These are phyloP conservation scores for Coreius guichenoti DNA, from an alignment of 2,797 vertebrate genomes.

Conservation along the genomic window DNA sequence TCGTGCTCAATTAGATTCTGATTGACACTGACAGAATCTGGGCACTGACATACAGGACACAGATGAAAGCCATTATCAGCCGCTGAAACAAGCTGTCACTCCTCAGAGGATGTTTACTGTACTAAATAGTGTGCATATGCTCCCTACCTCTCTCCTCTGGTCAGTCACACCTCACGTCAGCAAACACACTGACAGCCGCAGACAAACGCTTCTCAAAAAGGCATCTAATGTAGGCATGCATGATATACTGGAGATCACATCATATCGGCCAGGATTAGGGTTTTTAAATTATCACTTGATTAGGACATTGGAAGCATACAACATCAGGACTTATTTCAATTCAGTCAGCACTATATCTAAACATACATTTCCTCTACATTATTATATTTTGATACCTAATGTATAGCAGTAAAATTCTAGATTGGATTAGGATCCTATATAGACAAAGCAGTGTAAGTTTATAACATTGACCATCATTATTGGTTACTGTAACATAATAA, in stretches of 20 bases:
- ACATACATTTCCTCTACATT: not conserved
- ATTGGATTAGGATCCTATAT: not conserved
- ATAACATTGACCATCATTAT: not conserved
- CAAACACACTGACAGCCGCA: conserved; percentile 28
- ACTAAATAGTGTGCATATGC: conserved; percentile 57
- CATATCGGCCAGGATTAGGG: not conserved
- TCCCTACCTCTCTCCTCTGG: conserved; percentile 34
- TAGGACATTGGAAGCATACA: not conserved
- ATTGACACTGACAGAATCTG: conserved; percentile 92
- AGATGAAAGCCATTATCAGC: conserved; percentile 86
- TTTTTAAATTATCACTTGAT: not conserved
- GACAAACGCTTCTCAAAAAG: conserved; percentile 20
- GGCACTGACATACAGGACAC: conserved; percentile 88
- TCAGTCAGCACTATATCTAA: not conserved
- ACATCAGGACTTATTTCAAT: not conserved
- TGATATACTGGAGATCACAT: not conserved
- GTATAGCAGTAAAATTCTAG: not conserved
- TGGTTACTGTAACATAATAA: not conserved
- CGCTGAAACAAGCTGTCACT: conserved; percentile 91
- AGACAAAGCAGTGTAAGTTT: not conserved
- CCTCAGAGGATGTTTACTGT: conserved; percentile 82
- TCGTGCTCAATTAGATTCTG: conserved; percentile 87
- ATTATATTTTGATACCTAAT: not conserved
- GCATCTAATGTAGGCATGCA: not conserved
- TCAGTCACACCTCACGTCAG: conserved; percentile 37